A percentile compares a stretch with the other conserved stretches of the same genome.
Conservation (phyloP, 2,888 invertebrate species). For the Hylaea fasciaria region DNA sequence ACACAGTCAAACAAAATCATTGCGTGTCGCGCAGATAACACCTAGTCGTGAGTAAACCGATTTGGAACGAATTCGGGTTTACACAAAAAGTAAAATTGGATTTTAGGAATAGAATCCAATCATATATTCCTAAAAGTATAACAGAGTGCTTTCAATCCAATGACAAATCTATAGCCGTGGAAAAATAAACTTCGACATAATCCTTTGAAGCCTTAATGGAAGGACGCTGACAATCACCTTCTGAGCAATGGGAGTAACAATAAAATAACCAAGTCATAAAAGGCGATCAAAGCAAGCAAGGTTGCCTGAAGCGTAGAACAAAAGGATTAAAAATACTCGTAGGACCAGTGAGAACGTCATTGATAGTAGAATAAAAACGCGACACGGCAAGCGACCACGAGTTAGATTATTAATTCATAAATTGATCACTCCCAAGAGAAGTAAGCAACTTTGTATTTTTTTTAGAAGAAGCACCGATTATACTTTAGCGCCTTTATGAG, state of each 20-base stretch:
- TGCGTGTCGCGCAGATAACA: too few species aligned
- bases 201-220: slow-evolving; percentile 56
- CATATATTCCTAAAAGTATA: too few species aligned
- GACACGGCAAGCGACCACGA: slow-evolving; percentile 2
- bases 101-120: background rate
- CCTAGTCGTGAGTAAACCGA: too few species aligned
- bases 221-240: slow-evolving; percentile 52
- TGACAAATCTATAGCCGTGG: slow-evolving; percentile 31
- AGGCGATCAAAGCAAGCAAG: slow-evolving; percentile 61
- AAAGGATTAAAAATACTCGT: slow-evolving; percentile 56
- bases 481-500: too few species aligned
- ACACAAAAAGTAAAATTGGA: background rate
- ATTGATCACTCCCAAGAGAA: slow-evolving; percentile 21
- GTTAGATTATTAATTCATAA: slow-evolving; percentile 22
- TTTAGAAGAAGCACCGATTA: background rate
- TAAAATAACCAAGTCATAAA: slow-evolving; percentile 66
- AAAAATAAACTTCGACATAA: slow-evolving; percentile 7
- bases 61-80: background rate
- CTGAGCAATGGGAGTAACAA: slow-evolving; percentile 57
- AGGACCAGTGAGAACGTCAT: slow-evolving; percentile 56
- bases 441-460: background rate
- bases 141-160: background rate
- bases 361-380: slow-evolving; percentile 52
- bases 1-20: too few species aligned
- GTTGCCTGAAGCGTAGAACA: slow-evolving; percentile 59